Evolutionary conservation across 1,140 invertebrate species (phyloP).

Genomic region (Dufourea novaeangliae): DNA sequence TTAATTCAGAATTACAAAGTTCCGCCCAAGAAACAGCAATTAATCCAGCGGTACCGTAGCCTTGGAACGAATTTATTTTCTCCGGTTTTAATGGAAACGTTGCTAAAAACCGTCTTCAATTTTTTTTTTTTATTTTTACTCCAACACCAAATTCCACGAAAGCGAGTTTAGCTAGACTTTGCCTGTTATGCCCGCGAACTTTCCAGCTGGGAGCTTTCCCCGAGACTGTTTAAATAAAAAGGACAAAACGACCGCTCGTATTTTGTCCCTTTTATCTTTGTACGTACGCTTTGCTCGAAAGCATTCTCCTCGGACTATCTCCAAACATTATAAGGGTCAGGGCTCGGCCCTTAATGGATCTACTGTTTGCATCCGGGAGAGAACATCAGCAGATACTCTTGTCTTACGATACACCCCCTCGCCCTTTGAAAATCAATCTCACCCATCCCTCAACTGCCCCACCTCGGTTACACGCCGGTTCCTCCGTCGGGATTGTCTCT

Average conservation of each 20-base stretch:
- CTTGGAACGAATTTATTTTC: neutral
- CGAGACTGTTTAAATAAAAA: conserved; percentile 38
- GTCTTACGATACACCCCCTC: conserved; percentile 27
- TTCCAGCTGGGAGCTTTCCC: neutral
- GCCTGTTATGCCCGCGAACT: conserved; percentile 23
- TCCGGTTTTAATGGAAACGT: neutral
- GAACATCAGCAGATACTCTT: conserved; percentile 44
- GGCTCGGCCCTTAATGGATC: conserved; percentile 63
- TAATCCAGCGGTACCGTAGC: neutral
- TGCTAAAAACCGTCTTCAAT: neutral
- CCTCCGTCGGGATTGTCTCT: neutral
- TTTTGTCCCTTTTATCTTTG: conserved; percentile 48
- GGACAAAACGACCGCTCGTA: conserved; percentile 15
- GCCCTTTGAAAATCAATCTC: conserved; percentile 61
- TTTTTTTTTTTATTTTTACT: no score
- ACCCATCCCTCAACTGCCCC: neutral
- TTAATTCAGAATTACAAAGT: neutral
- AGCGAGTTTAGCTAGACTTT: conserved; percentile 16
- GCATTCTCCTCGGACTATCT: conserved; percentile 49
- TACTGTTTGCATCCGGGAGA: conserved; percentile 65
- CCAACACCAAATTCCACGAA: conserved; percentile 1
- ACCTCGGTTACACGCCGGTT: no score
- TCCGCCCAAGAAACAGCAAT: neutral
- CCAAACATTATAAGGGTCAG: conserved; percentile 56
- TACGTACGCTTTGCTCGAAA: conserved; percentile 17